Conservation (phyloP, 1,140 invertebrate species). For the Calliopsis andreniformis region DNA sequence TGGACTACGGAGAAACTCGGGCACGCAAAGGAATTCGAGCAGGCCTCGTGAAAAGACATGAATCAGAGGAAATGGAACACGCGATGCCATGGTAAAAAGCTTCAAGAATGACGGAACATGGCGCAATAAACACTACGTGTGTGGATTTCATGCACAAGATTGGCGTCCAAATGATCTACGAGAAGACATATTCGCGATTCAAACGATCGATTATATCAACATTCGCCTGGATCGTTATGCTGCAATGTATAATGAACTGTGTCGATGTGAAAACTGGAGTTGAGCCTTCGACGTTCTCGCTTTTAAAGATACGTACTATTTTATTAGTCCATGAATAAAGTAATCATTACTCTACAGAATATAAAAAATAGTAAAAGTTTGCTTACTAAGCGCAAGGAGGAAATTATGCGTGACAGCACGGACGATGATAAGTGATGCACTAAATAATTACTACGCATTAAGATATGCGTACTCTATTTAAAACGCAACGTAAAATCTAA, state of each 20-base stretch:
- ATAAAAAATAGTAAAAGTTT: too few species aligned
- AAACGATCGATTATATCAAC: neutral
- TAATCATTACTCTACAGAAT: too few species aligned
- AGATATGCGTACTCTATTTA: too few species aligned
- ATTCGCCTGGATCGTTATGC: neutral
- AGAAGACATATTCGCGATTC: neutral
- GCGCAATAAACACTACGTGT: constrained; percentile 7
- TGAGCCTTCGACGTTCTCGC: too few species aligned
- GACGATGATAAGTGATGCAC: too few species aligned
- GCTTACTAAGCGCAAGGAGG: too few species aligned
- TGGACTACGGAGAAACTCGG: neutral
- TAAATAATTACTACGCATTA: too few species aligned
- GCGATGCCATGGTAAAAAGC: neutral
- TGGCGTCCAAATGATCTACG: constrained; percentile 18
- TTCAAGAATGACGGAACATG: constrained; percentile 20
- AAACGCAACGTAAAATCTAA: too few species aligned
- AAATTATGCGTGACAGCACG: too few species aligned
- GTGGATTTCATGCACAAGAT: constrained; percentile 1
- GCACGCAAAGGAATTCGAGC: neutral
- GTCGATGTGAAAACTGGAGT: too few species aligned
- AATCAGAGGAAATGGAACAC: neutral
- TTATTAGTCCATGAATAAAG: too few species aligned
- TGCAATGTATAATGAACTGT: neutral
- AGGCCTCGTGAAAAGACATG: neutral
- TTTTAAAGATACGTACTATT: too few species aligned